A percentile compares a stretch with the other conserved stretches of the same genome.
Conservation (phyloP, 2,113 vertebrate genomes). For the Odocoileus hemionus region DNA sequence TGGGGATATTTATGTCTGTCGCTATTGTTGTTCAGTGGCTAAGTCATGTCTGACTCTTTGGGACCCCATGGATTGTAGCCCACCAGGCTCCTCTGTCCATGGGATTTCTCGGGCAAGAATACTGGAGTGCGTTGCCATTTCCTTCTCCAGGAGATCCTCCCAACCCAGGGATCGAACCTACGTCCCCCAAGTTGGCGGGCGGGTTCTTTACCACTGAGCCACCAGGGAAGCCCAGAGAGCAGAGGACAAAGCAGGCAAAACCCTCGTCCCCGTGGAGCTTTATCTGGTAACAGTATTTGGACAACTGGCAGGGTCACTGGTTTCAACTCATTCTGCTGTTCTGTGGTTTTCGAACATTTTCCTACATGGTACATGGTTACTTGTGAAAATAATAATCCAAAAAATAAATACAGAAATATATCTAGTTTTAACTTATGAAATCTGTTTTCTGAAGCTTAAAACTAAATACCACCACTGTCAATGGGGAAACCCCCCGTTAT, state of each 20-base stretch:
- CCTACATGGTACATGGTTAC: background rate
- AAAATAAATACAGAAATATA: background rate
- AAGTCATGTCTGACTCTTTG: background rate
- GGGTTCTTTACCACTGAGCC: background rate
- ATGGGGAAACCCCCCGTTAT: background rate
- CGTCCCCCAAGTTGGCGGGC: rapidly evolving
- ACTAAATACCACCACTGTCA: background rate
- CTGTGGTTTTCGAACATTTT: background rate
- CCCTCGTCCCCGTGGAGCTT: rapidly evolving
- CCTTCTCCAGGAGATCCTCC: background rate
- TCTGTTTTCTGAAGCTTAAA: background rate
- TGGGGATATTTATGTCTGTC: background rate
- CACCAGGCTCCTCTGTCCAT: background rate
- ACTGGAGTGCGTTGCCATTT: background rate
- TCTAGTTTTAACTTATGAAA: background rate
- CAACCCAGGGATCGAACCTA: background rate
- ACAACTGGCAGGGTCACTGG: too few relatives aligned
- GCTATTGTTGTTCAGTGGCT: background rate
- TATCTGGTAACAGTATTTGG: background rate
- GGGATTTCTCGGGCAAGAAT: background rate
- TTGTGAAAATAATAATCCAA: background rate
- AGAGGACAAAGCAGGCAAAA: background rate
- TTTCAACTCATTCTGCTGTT: background rate
- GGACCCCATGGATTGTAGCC: background rate
- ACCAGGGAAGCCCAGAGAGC: background rate